A percentile compares a stretch with the other conserved stretches of the same genome.
Conservation (phyloP, 2,113 vertebrate genomes). For the Corythoichthys intestinalis region DNA sequence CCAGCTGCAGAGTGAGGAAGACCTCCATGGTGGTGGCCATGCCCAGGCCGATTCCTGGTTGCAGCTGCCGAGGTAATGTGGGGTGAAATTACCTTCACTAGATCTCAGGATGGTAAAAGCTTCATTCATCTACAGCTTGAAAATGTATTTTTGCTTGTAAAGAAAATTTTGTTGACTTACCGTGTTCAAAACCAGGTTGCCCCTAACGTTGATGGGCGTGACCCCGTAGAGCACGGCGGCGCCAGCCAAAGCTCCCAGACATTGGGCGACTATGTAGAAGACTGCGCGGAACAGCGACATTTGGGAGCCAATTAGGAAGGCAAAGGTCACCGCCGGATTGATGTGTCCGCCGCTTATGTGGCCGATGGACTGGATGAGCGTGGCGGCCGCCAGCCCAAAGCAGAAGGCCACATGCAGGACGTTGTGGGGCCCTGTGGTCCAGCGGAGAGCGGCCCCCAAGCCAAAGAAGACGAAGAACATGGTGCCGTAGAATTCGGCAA, state of each 20-base stretch:
- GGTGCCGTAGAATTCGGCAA: slow-evolving; percentile 92
- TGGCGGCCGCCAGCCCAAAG: slow-evolving; percentile 88
- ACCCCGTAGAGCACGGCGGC: slow-evolving; percentile 88
- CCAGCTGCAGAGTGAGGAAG: slow-evolving; percentile 88
- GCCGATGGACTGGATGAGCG: slow-evolving; percentile 86
- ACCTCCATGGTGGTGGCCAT: slow-evolving; percentile 91
- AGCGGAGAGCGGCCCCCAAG: slow-evolving; percentile 86
- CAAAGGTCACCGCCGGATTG: slow-evolving; percentile 92
- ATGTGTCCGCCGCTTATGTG: slow-evolving; percentile 92
- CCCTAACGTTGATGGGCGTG: slow-evolving; percentile 81
- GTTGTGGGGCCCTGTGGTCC: slow-evolving; percentile 80
- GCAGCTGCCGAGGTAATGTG: slow-evolving; percentile 68
- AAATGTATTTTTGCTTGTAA: background rate
- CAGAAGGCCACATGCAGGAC: slow-evolving; percentile 86
- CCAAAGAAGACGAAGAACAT: slow-evolving; percentile 94
- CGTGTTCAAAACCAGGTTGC: slow-evolving; percentile 87
- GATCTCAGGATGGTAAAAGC: background rate
- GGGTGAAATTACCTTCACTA: background rate
- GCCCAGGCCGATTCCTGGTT: slow-evolving; percentile 85
- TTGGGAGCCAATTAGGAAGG: slow-evolving; percentile 88
- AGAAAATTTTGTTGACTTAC: slow-evolving; percentile 66
- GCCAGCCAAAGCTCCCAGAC: slow-evolving; percentile 86
- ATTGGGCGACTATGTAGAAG: slow-evolving; percentile 87
- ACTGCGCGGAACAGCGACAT: slow-evolving; percentile 88
- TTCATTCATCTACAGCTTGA: background rate